phyloP scores from a whole-genome alignment of 2,888 invertebrate species.

The Malacosoma neustria region DNA sequence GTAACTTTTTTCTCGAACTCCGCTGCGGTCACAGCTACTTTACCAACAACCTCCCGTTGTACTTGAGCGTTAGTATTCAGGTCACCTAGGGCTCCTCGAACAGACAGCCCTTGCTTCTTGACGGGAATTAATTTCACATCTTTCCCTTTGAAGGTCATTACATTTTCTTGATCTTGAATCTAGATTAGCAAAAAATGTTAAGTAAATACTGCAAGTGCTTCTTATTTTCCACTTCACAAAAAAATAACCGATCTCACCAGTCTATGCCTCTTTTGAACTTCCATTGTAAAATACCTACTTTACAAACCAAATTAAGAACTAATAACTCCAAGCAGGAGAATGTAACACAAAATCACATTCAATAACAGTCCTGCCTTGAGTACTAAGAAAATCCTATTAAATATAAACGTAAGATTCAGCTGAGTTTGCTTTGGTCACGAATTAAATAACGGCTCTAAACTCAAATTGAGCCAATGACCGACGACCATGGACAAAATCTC shows the following conservation, averaged over 20 bases:
- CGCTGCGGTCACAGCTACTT: slow-evolving; percentile 42
- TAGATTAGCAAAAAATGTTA: slow-evolving; percentile 11
- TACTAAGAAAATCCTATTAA: background rate
- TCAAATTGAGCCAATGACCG: no score
- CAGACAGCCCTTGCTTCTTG: slow-evolving; percentile 40
- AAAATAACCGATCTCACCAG: slow-evolving; percentile 28
- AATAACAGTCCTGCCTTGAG: slow-evolving; percentile 3
- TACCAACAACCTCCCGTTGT: slow-evolving; percentile 41
- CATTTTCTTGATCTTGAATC: slow-evolving; percentile 57
- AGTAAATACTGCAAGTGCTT: background rate
- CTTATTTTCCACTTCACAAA: background rate
- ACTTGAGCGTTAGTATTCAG: slow-evolving; percentile 51
- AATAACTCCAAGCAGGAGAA: slow-evolving; percentile 3
- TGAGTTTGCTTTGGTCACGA: no score
- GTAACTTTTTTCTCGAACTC: slow-evolving; percentile 55
- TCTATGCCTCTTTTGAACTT: slow-evolving; percentile 45
- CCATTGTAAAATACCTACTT: slow-evolving; percentile 26
- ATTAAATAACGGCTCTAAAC: no score
- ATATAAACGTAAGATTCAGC: no score
- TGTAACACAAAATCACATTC: slow-evolving; percentile 9
- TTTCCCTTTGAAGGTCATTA: slow-evolving; percentile 42
- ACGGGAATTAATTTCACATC: slow-evolving; percentile 28
- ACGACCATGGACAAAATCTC: no score
- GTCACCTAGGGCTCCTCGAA: slow-evolving; percentile 59
- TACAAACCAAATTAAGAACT: background rate